These are phyloP conservation scores for Tragopan temminckii DNA, from an alignment of 2,797 vertebrate species.

Conservation along the genomic window DNA sequence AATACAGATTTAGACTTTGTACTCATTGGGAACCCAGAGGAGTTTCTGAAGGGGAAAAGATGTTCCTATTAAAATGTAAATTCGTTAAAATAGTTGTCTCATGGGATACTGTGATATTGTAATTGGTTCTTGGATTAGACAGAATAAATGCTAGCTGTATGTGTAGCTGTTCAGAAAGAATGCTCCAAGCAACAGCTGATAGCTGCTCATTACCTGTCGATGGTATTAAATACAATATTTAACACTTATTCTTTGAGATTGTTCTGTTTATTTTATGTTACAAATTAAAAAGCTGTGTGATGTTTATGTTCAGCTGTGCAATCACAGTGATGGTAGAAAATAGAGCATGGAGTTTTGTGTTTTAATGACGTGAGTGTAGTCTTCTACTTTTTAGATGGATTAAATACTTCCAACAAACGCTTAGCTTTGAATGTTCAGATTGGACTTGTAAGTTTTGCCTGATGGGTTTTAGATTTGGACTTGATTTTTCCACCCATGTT, in stretches of 20 bases:
- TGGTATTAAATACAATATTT: background rate
- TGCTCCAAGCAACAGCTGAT: background rate
- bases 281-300: background rate
- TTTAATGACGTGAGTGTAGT: background rate
- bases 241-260: background rate
- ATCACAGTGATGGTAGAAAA: background rate
- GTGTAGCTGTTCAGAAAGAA: background rate
- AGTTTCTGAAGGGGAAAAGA: background rate
- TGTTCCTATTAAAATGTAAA: conserved; percentile 14
- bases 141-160: background rate
- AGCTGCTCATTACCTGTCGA: background rate
- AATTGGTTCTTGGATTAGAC: conserved; percentile 12
- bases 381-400: background rate
- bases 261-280: background rate
- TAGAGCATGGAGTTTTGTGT: background rate
- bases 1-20: background rate
- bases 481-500: background rate
- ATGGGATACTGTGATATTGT: background rate
- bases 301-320: background rate
- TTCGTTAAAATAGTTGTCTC: background rate
- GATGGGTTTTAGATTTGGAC: background rate
- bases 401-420: background rate
- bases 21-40: background rate
- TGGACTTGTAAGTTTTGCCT: background rate
- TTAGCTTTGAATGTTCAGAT: background rate